Conservation (phyloP, 2,888 invertebrate species). For the Panorpa germanica region DNA sequence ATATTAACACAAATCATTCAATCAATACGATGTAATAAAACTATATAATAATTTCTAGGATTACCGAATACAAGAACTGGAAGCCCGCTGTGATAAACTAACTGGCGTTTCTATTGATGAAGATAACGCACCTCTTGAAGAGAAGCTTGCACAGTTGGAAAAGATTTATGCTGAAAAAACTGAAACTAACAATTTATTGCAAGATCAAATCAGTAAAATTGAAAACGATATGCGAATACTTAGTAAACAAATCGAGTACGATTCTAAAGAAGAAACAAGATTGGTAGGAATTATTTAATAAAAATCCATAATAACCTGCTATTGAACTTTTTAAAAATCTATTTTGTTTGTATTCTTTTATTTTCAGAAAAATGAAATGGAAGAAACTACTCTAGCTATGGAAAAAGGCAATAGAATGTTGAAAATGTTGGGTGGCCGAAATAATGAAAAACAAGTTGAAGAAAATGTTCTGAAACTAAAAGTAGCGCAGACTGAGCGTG, state of each 20-base stretch:
- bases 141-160: slow-evolving; percentile 27
- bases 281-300: slow-evolving; percentile 15
- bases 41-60: slow-evolving; percentile 15
- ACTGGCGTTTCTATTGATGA: slow-evolving; percentile 19
- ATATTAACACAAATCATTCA: neutral
- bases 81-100: slow-evolving; percentile 22
- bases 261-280: slow-evolving; percentile 23
- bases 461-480: slow-evolving; percentile 48
- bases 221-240: slow-evolving; percentile 36
- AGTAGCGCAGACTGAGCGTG: slow-evolving; percentile 42
- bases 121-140: slow-evolving; percentile 21
- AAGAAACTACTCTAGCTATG: slow-evolving; percentile 31
- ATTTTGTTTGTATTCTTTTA: slow-evolving; percentile 7
- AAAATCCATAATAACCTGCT: neutral
- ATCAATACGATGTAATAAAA: neutral
- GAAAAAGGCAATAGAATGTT: slow-evolving; percentile 37
- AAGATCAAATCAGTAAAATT: slow-evolving; percentile 30
- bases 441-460: slow-evolving; percentile 36
- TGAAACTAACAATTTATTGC: slow-evolving; percentile 24
- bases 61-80: slow-evolving; percentile 24
- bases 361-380: slow-evolving; percentile 26
- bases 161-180: slow-evolving; percentile 22
- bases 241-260: slow-evolving; percentile 25
- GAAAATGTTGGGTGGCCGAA: slow-evolving; percentile 22
- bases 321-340: slow-evolving; percentile 2